These are phyloP conservation scores for Euphonia xanthogaster DNA, from an alignment of 2,797 vertebrate genomes.

Conservation along the genomic window DNA sequence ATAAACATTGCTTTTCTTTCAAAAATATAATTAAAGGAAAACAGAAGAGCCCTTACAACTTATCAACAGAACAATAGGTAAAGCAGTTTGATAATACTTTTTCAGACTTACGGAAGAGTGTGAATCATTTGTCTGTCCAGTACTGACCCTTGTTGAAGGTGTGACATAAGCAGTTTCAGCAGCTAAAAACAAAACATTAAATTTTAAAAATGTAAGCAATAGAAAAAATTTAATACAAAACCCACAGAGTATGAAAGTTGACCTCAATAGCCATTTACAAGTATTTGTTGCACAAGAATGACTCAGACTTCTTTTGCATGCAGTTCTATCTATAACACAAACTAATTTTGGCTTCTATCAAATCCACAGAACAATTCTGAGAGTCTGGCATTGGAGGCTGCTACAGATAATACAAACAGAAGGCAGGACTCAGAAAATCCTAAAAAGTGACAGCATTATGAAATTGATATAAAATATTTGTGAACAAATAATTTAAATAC, in stretches of 20 bases:
- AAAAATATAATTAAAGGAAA: neutral
- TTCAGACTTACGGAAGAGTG: constrained; percentile 74
- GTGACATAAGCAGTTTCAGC: constrained; percentile 57
- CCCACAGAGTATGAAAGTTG: neutral
- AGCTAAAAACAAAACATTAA: constrained; percentile 62
- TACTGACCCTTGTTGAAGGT: constrained; percentile 59
- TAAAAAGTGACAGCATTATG: neutral
- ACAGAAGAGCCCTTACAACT: neutral
- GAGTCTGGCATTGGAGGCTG: neutral
- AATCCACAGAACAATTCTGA: neutral
- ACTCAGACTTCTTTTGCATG: neutral
- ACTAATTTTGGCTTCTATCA: neutral
- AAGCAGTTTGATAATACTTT: neutral
- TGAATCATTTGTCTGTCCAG: constrained; percentile 63
- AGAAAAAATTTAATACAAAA: neutral
- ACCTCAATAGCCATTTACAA: neutral
- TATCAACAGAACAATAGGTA: neutral
- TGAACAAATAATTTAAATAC: neutral
- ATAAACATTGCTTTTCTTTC: neutral
- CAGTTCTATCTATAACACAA: neutral
- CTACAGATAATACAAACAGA: neutral
- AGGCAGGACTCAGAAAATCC: neutral
- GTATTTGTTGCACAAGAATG: neutral
- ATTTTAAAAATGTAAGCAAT: constrained; percentile 10
- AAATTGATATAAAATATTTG: neutral